Percentiles rank a stretch among this genome's conserved stretches.
Evolutionary conservation across 1,140 invertebrate species (phyloP).

Genomic region (Heliconius congener): DNA sequence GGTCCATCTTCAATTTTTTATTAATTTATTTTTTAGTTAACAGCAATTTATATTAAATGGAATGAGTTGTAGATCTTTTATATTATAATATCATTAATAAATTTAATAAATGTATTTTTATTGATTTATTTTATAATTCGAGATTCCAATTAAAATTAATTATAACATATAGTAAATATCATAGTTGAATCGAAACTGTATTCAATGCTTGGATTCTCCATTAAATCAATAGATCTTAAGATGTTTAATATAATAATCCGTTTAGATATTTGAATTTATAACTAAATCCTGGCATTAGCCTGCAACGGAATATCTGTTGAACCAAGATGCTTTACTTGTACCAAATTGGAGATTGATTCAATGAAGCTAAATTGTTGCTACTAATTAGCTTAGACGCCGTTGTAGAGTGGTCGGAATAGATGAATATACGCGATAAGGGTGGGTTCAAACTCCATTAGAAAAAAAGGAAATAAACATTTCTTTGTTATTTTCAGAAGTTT

Average conservation of each 20-base stretch:
- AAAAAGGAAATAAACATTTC: too few relatives aligned
- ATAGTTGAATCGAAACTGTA: neutral
- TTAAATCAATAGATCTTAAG: neutral
- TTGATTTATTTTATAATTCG: too few relatives aligned
- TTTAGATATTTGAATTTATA: neutral
- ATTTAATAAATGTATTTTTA: too few relatives aligned
- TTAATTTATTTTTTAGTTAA: too few relatives aligned
- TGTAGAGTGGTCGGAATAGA: neutral
- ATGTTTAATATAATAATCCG: slow-evolving; percentile 9
- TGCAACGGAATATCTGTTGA: neutral
- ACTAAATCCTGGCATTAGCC: neutral
- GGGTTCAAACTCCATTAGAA: neutral
- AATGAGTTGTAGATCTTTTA: too few relatives aligned
- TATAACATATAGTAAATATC: neutral
- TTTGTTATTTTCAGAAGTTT: too few relatives aligned
- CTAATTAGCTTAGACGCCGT: neutral
- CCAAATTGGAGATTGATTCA: neutral
- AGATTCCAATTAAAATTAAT: neutral
- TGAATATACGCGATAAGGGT: neutral
- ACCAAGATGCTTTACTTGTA: neutral
- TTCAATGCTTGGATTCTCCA: neutral
- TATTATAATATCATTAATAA: too few relatives aligned
- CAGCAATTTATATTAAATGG: too few relatives aligned
- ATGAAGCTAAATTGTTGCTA: neutral
- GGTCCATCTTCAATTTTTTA: too few relatives aligned